Conservation (phyloP, 2,797 vertebrate species). For the Acipenser ruthenus region DNA sequence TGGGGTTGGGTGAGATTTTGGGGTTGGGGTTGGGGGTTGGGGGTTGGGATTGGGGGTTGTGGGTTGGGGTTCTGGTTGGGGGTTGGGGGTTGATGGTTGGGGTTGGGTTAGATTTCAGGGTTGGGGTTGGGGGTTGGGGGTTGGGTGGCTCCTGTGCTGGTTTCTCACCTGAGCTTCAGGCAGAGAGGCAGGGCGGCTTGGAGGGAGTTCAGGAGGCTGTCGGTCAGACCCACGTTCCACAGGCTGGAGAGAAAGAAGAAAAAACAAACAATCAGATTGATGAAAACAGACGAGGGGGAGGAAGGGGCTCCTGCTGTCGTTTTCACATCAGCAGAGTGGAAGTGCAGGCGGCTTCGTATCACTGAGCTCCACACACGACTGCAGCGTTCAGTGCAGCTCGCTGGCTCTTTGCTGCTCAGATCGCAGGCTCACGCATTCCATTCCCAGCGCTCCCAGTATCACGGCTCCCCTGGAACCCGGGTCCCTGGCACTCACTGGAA, state of each 20-base stretch:
- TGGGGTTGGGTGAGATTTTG: no score
- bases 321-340: constrained; percentile 9
- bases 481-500: constrained; percentile 59
- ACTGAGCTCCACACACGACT: neutral
- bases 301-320: no score
- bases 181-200: constrained; percentile 51
- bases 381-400: neutral
- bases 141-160: neutral
- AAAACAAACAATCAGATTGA: constrained; percentile 5
- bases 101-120: no score
- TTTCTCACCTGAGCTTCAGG: constrained; percentile 62
- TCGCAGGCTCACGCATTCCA: neutral
- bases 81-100: no score
- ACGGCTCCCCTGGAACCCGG: neutral
- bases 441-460: neutral
- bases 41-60: no score
- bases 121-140: constrained; percentile 1
- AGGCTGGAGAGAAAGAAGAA: constrained; percentile 50
- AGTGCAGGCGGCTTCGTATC: neutral
- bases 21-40: no score
- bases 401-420: neutral
- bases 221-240: constrained; percentile 30
- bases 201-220: constrained; percentile 52
- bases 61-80: no score
- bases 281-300: constrained; percentile 10